Evolutionary conservation across 2,113 vertebrate species (phyloP).

Genomic region (Platysternon megacephalum): DNA sequence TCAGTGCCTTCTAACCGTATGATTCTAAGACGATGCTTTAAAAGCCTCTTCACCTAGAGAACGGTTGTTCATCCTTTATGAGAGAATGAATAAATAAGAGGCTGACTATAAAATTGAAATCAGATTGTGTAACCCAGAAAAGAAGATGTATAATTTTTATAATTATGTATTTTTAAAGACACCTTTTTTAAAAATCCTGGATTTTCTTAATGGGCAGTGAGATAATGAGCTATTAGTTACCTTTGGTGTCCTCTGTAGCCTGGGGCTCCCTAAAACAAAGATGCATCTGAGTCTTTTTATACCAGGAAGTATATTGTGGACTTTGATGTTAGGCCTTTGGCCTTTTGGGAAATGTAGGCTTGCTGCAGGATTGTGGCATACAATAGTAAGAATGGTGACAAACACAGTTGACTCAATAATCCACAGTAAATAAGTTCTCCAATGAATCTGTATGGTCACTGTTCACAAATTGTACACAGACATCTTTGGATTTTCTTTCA

Average conservation of each 20-base stretch:
- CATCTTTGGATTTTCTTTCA: slow-evolving; percentile 40
- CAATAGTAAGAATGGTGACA: not conserved
- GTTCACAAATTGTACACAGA: not conserved
- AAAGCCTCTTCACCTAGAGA: not conserved
- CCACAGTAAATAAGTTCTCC: slow-evolving; percentile 42
- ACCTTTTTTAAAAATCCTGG: not conserved
- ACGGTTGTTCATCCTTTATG: not conserved
- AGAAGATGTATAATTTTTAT: not conserved
- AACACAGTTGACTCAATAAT: slow-evolving; percentile 27
- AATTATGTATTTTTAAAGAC: not conserved
- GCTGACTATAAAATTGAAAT: not conserved
- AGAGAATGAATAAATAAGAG: not conserved
- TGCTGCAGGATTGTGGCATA: not conserved
- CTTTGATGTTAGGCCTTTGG: not conserved
- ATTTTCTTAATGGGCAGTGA: not conserved
- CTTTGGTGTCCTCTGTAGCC: not conserved
- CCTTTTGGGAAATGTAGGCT: not conserved
- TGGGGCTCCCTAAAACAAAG: not conserved
- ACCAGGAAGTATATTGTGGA: not conserved
- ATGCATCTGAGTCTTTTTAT: not conserved
- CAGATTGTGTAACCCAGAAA: not conserved
- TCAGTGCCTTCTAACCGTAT: not conserved
- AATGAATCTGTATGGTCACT: not conserved
- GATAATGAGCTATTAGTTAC: not conserved
- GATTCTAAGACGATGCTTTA: not conserved